Base-by-base conservation (phyloP, 2,888 invertebrate genomes). In the Stramonita haemastoma region DNA sequence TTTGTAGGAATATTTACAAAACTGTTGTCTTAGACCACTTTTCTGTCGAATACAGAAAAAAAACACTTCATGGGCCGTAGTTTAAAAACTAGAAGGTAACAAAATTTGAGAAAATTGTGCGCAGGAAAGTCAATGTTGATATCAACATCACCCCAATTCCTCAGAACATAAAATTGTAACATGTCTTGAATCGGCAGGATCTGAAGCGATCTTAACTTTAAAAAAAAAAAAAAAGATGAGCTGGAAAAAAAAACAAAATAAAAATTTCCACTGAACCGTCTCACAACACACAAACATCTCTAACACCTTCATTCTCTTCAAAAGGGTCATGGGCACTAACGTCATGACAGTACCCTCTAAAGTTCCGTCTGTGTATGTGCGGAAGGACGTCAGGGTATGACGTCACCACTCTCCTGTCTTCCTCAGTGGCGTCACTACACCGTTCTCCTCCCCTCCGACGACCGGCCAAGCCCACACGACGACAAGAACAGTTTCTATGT, bases 401-500 rank as follows among this genome's bases (percentile, higher is more conserved):
- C 57, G 87, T 89, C 77, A 91, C 83, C 32, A 56, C 85, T 29
- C 89, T 66, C 8, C 89, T 73, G 77, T 85, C 29, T 26, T 70
- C 46, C 4, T 79, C 34, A 6, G 32, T n/a, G 70, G 79, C 85
- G 17, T 86, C 83, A 73, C 73, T 36, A 11, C 36, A 56, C 22
- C 87, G 32, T 15, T 60, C 84, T 11, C 29, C 46, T 19, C 57
- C 15, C 13, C 60, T 29, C 13, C 60, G 32, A 6, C 86, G 19
- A 32, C 70, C 15, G 22, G 88, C 60, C 5, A 84, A 57, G 77
- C 89, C 89, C 26, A 89, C 89, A 0, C 90, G 90, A 2, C 91
- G 89, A 32, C 90, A 90, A 17, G 91, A 89, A 57, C 92, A 92
- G 86, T 91, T 91, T 85, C 90, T 91, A 66, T 92, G 92, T 32